These are phyloP conservation scores for Palythoa grandiflora DNA, from an alignment of 92 coral and sea anemone species.

Conservation along the genomic window DNA sequence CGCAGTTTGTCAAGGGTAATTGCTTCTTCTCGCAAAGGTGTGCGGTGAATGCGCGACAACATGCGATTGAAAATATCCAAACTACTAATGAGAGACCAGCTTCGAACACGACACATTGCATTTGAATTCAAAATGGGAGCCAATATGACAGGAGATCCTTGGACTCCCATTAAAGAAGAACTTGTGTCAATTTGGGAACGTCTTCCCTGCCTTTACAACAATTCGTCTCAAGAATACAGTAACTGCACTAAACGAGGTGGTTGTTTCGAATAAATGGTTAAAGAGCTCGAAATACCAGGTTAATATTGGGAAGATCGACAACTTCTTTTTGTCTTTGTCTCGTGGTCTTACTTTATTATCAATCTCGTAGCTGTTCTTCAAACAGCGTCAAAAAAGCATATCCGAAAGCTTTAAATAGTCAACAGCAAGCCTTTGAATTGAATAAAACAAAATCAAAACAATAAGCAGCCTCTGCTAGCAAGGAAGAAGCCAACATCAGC, in stretches of 20 bases:
- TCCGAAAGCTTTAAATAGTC: too few relatives aligned
- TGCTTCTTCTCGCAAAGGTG: too few relatives aligned
- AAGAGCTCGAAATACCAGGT: background rate
- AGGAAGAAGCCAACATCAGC: background rate
- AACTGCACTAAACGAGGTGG: background rate
- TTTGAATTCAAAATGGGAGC: background rate
- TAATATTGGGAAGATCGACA: too few relatives aligned
- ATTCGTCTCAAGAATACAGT: background rate
- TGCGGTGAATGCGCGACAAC: too few relatives aligned
- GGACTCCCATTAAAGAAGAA: background rate
- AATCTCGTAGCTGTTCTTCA: too few relatives aligned
- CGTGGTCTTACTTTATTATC: background rate
- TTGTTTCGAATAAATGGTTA: background rate
- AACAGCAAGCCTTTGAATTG: background rate
- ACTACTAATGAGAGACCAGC: too few relatives aligned
- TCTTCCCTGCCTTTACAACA: background rate
- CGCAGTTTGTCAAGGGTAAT: too few relatives aligned
- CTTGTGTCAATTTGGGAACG: conserved; percentile 6
- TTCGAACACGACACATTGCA: background rate
- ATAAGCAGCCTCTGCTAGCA: background rate
- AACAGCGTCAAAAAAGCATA: too few relatives aligned
- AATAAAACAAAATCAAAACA: background rate
- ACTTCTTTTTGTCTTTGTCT: background rate
- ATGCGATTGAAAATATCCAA: too few relatives aligned
- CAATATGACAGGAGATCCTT: background rate